A percentile compares a stretch with the other conserved stretches of the same genome.
These are phyloP conservation scores for Mamestra brassicae DNA, from an alignment of 2,888 invertebrate genomes.

Conservation along the genomic window DNA sequence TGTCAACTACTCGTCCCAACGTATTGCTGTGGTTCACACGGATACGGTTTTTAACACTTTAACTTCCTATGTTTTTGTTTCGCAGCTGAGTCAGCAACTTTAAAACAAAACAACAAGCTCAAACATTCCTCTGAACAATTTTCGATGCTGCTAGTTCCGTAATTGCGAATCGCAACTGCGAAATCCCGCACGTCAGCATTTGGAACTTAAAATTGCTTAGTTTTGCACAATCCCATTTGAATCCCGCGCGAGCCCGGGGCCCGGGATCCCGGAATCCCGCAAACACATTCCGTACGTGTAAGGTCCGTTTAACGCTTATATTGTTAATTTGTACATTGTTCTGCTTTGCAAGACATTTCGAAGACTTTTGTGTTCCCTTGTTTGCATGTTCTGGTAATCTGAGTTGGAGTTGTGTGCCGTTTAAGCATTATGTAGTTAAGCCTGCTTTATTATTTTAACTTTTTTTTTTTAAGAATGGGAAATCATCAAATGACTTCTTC, in stretches of 20 bases:
- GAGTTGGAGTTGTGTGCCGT: constrained; percentile 17
- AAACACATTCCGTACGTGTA: constrained; percentile 55
- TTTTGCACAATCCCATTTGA: constrained; percentile 53
- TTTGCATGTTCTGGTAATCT: constrained; percentile 29
- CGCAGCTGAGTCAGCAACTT: background rate
- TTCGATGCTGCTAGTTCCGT: constrained; percentile 1
- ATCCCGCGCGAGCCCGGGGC: constrained; percentile 32
- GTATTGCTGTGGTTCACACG: no score
- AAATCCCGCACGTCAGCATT: constrained; percentile 35
- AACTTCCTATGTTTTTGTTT: background rate
- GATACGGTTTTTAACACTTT: background rate
- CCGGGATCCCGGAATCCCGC: constrained; percentile 34
- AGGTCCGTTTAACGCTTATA: constrained; percentile 51
- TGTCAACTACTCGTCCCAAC: background rate
- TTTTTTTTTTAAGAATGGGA: background rate
- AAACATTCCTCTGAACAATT: constrained; percentile 21
- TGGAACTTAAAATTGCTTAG: constrained; percentile 56
- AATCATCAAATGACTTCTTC: no score
- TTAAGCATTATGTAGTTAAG: background rate
- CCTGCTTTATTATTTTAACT: background rate
- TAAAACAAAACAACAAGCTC: background rate
- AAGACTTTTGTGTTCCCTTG: constrained; percentile 42
- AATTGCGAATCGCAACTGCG: constrained; percentile 32
- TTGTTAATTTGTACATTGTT: constrained; percentile 63
- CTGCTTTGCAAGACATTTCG: constrained; percentile 43